Percentiles rank a stretch among this genome's conserved stretches.
phyloP scores from a whole-genome alignment of 64 coral and sea anemone species.

The Dendrophyllia cribrosa region DNA sequence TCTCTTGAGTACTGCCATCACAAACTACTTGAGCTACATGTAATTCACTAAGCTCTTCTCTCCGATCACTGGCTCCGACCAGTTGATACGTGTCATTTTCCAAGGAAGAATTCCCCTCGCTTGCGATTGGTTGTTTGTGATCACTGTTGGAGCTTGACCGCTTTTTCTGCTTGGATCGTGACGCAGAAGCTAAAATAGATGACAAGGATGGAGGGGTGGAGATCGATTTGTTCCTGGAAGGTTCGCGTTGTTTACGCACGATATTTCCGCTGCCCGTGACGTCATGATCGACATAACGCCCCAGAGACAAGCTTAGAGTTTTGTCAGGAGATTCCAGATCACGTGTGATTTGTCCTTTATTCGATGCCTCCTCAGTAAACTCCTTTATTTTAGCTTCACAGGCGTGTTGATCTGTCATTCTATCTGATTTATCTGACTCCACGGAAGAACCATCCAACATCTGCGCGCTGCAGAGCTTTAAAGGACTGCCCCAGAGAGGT shows the following conservation, averaged over 20 bases:
- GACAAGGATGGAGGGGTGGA: conserved; percentile 23
- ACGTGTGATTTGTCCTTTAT: neutral
- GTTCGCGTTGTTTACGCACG: neutral
- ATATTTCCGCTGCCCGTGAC: neutral
- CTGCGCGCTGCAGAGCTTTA: neutral
- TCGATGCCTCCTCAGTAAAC: neutral
- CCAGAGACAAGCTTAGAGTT: neutral
- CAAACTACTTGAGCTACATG: neutral
- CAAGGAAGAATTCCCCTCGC: neutral
- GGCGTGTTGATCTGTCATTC: neutral
- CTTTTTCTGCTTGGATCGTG: conserved; percentile 10
- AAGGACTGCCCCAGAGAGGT: neutral
- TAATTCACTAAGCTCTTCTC: neutral
- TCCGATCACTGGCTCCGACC: neutral
- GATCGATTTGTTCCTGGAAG: neutral
- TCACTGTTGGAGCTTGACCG: neutral
- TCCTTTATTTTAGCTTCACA: neutral
- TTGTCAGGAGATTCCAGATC: neutral
- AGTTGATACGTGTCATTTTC: neutral
- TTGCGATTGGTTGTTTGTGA: neutral
- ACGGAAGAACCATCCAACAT: neutral
- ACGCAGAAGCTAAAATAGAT: conserved; percentile 10
- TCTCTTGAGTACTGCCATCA: neutral
- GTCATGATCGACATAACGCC: neutral
- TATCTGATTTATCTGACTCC: neutral